These are phyloP conservation scores for Corythaeola cristata DNA, from an alignment of 2,113 vertebrate genomes.

Conservation along the genomic window DNA sequence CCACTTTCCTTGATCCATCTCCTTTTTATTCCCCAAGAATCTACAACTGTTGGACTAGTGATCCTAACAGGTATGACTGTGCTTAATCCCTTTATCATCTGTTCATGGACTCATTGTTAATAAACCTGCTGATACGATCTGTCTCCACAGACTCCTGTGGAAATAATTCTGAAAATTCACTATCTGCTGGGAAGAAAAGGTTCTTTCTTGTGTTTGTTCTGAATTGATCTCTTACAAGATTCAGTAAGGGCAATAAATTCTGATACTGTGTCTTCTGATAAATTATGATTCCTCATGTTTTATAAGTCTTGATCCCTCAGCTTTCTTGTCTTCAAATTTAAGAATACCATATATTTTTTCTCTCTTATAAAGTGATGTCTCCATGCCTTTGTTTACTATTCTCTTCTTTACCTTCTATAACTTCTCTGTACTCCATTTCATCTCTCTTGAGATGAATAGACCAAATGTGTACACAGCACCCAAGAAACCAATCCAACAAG, in stretches of 20 bases:
- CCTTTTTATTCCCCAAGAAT: background rate
- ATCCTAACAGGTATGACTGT: background rate
- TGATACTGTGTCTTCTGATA: background rate
- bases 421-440: background rate
- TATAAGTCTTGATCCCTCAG: background rate
- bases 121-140: background rate
- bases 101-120: background rate
- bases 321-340: background rate
- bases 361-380: background rate
- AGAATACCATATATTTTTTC: background rate
- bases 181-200: background rate
- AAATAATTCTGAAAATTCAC: background rate
- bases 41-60: background rate
- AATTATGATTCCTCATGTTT: background rate
- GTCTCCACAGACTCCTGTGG: background rate
- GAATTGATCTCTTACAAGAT: background rate
- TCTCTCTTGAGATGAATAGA: background rate
- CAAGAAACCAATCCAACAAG: background rate
- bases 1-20: background rate
- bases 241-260: background rate
- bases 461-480: background rate
- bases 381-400: background rate
- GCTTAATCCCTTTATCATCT: background rate
- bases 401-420: background rate
- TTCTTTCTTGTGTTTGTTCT: background rate